A percentile compares a stretch with the other conserved stretches of the same genome.
Evolutionary conservation across 2,888 invertebrate genomes (phyloP).

Genomic region (Adelognathus sp.): DNA sequence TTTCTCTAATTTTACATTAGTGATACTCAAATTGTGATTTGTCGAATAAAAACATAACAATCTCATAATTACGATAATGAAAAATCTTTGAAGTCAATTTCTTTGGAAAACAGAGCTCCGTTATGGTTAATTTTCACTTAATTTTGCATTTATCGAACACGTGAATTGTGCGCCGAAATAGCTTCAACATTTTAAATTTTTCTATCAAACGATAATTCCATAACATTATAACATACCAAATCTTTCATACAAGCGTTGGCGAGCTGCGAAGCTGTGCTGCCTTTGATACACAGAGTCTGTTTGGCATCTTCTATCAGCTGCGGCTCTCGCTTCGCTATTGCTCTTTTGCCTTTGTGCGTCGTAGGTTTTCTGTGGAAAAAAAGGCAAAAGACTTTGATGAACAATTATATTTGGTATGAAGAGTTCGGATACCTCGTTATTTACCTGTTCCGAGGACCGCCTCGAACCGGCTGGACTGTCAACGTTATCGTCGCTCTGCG

Average conservation of each 20-base stretch:
- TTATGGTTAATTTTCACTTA: no score
- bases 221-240: slow-evolving; percentile 83
- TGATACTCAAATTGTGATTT: no score
- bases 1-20: no score
- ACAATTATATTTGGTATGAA: no score
- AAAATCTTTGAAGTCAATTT: no score
- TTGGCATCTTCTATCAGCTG: slow-evolving; percentile 95
- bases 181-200: no score
- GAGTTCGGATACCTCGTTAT: slow-evolving; percentile 4
- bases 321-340: slow-evolving; percentile 90
- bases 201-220: not conserved
- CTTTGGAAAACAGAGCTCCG: no score
- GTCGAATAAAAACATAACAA: no score
- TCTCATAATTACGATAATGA: no score
- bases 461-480: slow-evolving; percentile 82
- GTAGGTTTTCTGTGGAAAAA: slow-evolving; percentile 89
- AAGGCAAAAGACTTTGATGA: no score
- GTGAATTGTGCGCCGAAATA: no score
- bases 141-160: no score
- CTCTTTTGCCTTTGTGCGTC: slow-evolving; percentile 93
- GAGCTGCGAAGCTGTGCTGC: slow-evolving; percentile 89
- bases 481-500: slow-evolving; percentile 85
- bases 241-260: slow-evolving; percentile 91
- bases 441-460: slow-evolving; percentile 78
- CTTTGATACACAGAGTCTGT: slow-evolving; percentile 91